These are phyloP conservation scores for Cerceris rybyensis DNA, from an alignment of 2,888 invertebrate species.

Conservation along the genomic window DNA sequence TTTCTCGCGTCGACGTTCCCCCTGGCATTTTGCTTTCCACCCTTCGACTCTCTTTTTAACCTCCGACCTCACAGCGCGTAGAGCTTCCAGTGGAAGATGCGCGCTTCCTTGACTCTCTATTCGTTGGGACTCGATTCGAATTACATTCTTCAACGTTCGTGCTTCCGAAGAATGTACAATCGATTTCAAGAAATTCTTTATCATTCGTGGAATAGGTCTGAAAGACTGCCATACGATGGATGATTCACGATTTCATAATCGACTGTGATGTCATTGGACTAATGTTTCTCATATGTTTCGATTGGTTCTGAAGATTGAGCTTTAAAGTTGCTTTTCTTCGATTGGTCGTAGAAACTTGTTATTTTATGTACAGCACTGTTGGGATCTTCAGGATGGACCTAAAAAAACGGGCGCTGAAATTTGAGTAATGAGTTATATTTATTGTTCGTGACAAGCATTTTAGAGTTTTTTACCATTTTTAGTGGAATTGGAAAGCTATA, in stretches of 20 bases:
- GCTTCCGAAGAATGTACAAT: conserved; percentile 14
- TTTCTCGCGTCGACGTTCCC: conserved; percentile 68
- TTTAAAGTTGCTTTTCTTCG: too few species aligned
- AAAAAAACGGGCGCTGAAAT: too few species aligned
- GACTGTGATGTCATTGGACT: too few species aligned
- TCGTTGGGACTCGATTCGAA: conserved; percentile 34
- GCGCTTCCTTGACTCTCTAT: conserved; percentile 46
- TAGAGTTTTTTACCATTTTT: too few species aligned
- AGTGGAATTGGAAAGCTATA: too few species aligned
- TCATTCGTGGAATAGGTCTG: conserved; percentile 9
- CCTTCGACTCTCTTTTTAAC: conserved; percentile 26
- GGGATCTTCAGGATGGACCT: too few species aligned
- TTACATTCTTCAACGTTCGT: conserved; percentile 44
- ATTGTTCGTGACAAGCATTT: too few species aligned
- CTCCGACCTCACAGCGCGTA: conserved; percentile 24
- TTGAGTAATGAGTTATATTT: too few species aligned
- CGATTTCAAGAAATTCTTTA: conserved; percentile 2
- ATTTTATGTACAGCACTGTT: too few species aligned
- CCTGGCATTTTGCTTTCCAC: conserved; percentile 61
- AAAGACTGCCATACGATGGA: not conserved
- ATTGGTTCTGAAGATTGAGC: too few species aligned
- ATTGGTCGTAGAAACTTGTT: too few species aligned
- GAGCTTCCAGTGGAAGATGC: conserved; percentile 25
- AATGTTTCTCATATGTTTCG: too few species aligned
- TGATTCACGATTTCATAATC: not conserved